Conservation (phyloP, 2,888 invertebrate species). For the Folsomia candida region DNA sequence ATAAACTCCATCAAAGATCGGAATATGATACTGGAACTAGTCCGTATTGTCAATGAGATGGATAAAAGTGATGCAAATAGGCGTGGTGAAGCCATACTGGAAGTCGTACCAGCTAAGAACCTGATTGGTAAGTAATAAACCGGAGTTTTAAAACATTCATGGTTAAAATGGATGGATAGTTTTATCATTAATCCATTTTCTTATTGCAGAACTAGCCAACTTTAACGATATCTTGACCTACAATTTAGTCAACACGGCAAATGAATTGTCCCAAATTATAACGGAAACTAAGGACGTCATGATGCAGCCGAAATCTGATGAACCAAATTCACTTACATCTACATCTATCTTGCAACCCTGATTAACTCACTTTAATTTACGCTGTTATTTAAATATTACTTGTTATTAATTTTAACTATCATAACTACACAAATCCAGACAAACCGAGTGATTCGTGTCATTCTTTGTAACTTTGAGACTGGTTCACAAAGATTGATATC, state of each 20-base stretch:
- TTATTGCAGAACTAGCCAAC: neutral
- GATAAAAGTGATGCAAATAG: neutral
- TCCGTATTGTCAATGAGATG: neutral
- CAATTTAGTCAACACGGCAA: slow-evolving; percentile 3
- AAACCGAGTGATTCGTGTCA: too few relatives aligned
- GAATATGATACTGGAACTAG: neutral
- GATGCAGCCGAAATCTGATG: too few relatives aligned
- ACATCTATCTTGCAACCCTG: too few relatives aligned
- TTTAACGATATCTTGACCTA: slow-evolving; percentile 2
- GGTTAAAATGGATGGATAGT: too few relatives aligned
- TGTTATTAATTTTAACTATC: too few relatives aligned
- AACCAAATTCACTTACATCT: too few relatives aligned
- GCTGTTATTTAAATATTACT: too few relatives aligned
- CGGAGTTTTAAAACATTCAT: too few relatives aligned
- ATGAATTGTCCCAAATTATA: neutral
- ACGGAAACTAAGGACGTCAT: neutral
- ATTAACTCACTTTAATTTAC: too few relatives aligned
- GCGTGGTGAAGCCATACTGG: neutral
- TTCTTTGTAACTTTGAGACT: too few relatives aligned
- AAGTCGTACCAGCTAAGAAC: neutral
- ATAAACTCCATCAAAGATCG: neutral
- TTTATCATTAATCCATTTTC: neutral
- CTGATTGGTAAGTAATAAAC: neutral
- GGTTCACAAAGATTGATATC: too few relatives aligned
- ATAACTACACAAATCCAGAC: too few relatives aligned